Evolutionary conservation across 2,113 vertebrate species (phyloP).

Genomic region (Rhombomys opimus): DNA sequence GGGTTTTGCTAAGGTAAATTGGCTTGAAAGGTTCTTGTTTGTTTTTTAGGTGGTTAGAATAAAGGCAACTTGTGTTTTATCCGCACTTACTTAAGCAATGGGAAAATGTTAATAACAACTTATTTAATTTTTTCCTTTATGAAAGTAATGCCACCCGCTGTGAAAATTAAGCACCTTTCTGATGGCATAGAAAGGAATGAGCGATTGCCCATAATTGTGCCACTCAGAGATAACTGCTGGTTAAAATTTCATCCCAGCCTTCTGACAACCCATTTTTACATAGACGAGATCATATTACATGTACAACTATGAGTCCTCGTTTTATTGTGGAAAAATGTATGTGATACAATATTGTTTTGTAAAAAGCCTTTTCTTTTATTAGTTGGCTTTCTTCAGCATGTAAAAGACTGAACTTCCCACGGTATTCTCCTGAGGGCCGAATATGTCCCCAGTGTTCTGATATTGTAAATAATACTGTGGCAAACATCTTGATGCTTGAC

Average conservation of each 20-base stretch:
- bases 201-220: slow-evolving; percentile 1
- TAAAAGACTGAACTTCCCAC: slow-evolving; percentile 19
- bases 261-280: slow-evolving; percentile 43
- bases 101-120: slow-evolving; percentile 33
- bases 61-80: slow-evolving; percentile 56
- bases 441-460: slow-evolving; percentile 15
- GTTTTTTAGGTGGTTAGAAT: slow-evolving; percentile 47
- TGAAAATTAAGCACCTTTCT: slow-evolving; percentile 45
- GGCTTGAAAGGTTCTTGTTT: slow-evolving; percentile 38
- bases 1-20: slow-evolving; percentile 29
- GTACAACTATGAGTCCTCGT: slow-evolving; percentile 30
- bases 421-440: neutral
- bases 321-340: slow-evolving; percentile 57
- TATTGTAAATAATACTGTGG: slow-evolving; percentile 42
- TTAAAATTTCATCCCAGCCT: slow-evolving; percentile 4
- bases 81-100: slow-evolving; percentile 31
- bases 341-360: slow-evolving; percentile 35
- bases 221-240: neutral
- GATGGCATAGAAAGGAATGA: slow-evolving; percentile 22
- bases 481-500: slow-evolving; percentile 8
- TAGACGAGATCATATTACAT: neutral
- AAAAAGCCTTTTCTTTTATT: slow-evolving; percentile 60
- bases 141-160: neutral
- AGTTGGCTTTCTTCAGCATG: slow-evolving; percentile 46
- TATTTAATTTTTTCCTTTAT: slow-evolving; percentile 43